Conservation (phyloP, 2,113 vertebrate genomes). For the Istiophorus platypterus region DNA sequence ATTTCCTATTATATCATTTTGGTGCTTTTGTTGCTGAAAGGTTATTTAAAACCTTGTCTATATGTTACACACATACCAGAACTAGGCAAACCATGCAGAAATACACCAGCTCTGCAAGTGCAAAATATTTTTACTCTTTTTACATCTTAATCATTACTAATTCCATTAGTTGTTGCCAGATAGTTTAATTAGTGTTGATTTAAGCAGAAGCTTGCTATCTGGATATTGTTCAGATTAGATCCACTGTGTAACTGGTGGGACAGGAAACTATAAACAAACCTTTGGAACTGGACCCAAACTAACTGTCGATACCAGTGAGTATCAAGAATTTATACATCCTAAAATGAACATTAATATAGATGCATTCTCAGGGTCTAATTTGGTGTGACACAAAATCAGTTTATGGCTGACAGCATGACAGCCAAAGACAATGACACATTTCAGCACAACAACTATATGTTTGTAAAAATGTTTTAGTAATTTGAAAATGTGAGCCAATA, state of each 20-base stretch:
- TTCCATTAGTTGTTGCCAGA: neutral
- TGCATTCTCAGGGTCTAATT: too few relatives aligned
- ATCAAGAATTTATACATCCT: neutral
- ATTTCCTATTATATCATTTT: too few relatives aligned
- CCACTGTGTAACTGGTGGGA: conserved; percentile 44
- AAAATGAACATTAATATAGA: too few relatives aligned
- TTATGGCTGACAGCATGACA: neutral
- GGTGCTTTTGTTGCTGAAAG: too few relatives aligned
- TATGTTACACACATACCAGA: too few relatives aligned
- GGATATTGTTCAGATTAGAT: neutral
- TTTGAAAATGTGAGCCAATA: too few relatives aligned
- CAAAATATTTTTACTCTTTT: neutral
- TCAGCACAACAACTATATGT: too few relatives aligned
- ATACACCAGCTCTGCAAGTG: neutral
- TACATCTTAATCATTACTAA: neutral
- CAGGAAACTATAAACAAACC: conserved; percentile 26
- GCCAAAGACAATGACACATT: neutral
- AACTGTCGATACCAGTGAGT: conserved; percentile 35
- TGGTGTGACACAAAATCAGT: neutral
- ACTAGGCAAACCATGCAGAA: neutral
- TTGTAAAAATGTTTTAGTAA: too few relatives aligned
- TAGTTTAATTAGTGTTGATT: neutral
- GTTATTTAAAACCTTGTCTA: too few relatives aligned
- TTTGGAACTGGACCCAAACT: conserved; percentile 67
- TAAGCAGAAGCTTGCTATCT: neutral